Conservation (phyloP, 37 sponge, comb jelly and placozoan species). For the Mnemiopsis leidyi region DNA sequence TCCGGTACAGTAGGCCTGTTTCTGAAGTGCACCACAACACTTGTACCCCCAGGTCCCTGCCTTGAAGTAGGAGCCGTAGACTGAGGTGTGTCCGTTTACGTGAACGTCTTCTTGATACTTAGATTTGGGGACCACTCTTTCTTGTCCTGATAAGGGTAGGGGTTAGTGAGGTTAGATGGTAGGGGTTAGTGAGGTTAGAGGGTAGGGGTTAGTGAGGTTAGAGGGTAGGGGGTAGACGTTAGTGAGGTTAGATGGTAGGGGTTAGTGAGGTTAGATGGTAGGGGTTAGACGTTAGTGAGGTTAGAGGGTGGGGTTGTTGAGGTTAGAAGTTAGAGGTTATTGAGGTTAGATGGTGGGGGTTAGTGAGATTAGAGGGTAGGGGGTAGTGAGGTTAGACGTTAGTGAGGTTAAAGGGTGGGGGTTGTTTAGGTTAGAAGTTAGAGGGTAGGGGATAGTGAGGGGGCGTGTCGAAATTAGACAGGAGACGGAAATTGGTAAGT, state of each 20-base stretch:
- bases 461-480: too few relatives aligned
- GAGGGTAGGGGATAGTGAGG: background rate
- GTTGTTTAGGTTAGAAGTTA: background rate
- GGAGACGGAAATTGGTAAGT: too few relatives aligned
- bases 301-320: background rate
- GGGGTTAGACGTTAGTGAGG: background rate
- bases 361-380: background rate
- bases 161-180: background rate
- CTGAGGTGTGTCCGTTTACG: conserved; percentile 89
- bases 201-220: background rate
- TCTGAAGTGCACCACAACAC: conserved; percentile 90
- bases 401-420: background rate
- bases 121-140: conserved; percentile 89
- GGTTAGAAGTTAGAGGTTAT: background rate
- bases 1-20: conserved; percentile 92
- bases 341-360: background rate
- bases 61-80: conserved; percentile 97
- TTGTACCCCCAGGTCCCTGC: conserved; percentile 90
- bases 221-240: background rate
- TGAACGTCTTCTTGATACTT: conserved; percentile 91
- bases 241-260: background rate
- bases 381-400: background rate
- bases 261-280: background rate
- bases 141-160: conserved; percentile 71
- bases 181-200: background rate